A percentile compares a stretch with the other conserved stretches of the same genome.
These are phyloP conservation scores for Pomatostomus ruficeps DNA, from an alignment of 2,113 vertebrate genomes.

Conservation along the genomic window DNA sequence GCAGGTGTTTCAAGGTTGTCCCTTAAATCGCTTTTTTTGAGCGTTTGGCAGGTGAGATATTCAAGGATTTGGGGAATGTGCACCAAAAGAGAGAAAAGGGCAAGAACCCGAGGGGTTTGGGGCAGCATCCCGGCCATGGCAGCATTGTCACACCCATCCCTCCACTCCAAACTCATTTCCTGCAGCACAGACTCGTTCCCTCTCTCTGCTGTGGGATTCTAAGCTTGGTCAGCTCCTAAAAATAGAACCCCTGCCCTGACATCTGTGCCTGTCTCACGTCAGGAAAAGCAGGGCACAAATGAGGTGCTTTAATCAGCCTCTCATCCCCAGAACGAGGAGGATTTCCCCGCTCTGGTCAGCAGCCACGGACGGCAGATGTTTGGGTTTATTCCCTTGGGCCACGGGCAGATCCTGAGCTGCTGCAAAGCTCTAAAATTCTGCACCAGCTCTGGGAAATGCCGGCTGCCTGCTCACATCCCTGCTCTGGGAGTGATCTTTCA, in stretches of 20 bases:
- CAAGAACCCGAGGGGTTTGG: background rate
- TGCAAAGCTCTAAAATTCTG: background rate
- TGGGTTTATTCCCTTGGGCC: constrained; percentile 9
- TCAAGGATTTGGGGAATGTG: background rate
- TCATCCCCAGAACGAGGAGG: background rate
- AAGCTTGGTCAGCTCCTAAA: background rate
- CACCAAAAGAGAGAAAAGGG: background rate
- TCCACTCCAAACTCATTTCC: background rate
- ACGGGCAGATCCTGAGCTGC: background rate
- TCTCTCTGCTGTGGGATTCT: too few relatives aligned
- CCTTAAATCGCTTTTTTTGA: background rate
- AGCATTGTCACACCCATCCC: background rate
- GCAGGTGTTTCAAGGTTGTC: background rate
- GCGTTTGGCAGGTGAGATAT: background rate
- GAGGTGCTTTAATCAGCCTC: background rate
- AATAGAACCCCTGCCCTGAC: background rate
- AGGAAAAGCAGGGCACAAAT: background rate
- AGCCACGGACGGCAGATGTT: constrained; percentile 27
- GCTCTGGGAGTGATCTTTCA: constrained; percentile 4
- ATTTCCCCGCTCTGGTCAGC: background rate
- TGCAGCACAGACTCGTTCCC: background rate
- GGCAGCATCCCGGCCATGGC: background rate
- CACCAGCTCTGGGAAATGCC: constrained; percentile 6
- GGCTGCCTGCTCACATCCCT: background rate
- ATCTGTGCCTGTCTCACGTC: constrained; percentile 5